Base-by-base conservation (phyloP, 2,797 vertebrate species). In the Steatocranus sp. region DNA sequence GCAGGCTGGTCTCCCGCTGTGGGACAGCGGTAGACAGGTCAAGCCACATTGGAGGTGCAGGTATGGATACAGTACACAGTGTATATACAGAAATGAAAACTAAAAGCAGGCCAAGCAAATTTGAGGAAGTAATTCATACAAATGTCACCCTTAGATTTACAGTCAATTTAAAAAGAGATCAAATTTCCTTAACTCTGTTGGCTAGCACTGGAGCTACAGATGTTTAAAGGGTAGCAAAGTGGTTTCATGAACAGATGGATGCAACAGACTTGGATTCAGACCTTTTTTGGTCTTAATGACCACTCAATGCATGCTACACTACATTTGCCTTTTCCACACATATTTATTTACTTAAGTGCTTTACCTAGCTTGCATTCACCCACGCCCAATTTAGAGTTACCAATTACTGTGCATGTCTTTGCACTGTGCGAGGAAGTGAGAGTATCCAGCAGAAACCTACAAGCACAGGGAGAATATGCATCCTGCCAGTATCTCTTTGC, bases 1-100 rank as follows among this genome's bases (percentile, higher is more conserved):
- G 80, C 48, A 83, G 84, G 79, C 75, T 43, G 79, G 50, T 70
- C 75, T 80, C 68, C 76, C 75, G 11, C 89, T 78, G 85, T 30
- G 76, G 75, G 87, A 90, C 79, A 27, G 84, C 48, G 0, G 1
- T 38, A 49, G 58, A 66, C 41, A 49, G 41, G 54, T 48, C 68
- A 73, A 48, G 43, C 25, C 43, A 73, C 2, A 30, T 43, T 32
- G 61, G 46, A 80, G 78, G 36, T 4, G 18, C 58, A 79, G 76
- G 81, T 88, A 75, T 8, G 14, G 27, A 58, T 36, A 36, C 17
- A 48, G 25, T 58, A 11, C 51, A 82, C 23, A 8, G 36, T 36
- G 53, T 20, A 79, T 7, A 66, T 7, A 10, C 10, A 27, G 50
- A 17, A 36, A 30, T 74, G 46, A 78, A 80, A 80, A 86, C 1